These are phyloP conservation scores for Xiphorhynchus elegans DNA, from an alignment of 2,113 vertebrate species.

Conservation along the genomic window DNA sequence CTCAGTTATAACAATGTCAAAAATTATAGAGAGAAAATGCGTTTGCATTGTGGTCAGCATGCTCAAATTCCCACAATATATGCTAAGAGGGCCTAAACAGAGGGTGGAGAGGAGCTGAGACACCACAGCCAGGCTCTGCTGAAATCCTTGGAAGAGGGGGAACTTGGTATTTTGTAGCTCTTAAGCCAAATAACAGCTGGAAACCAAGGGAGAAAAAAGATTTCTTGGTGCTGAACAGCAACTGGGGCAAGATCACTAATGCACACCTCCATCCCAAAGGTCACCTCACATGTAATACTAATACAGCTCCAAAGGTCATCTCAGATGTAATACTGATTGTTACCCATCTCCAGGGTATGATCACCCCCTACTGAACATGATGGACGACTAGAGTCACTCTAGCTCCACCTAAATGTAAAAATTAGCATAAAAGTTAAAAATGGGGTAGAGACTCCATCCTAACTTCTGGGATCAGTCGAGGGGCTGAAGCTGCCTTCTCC, in stretches of 20 bases:
- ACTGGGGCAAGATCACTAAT: background rate
- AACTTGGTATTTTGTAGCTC: background rate
- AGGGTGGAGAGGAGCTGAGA: background rate
- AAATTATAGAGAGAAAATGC: background rate
- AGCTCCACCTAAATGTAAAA: background rate
- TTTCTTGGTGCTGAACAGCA: background rate
- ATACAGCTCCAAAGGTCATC: too few species aligned
- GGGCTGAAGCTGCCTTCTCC: too few species aligned
- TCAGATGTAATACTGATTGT: background rate
- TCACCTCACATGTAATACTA: background rate
- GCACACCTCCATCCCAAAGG: background rate
- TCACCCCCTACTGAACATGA: background rate
- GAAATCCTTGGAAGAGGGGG: background rate
- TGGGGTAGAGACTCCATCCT: background rate
- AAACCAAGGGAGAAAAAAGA: background rate
- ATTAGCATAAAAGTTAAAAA: background rate
- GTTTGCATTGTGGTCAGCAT: accelerated
- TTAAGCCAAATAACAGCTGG: background rate
- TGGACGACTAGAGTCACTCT: background rate
- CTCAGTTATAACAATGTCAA: background rate
- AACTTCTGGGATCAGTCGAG: too few species aligned
- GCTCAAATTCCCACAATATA: accelerated
- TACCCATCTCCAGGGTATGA: background rate
- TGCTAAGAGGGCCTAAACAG: background rate
- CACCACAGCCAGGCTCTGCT: background rate